Conservation (phyloP, 1,140 invertebrate genomes). For the Tribolium madens region DNA sequence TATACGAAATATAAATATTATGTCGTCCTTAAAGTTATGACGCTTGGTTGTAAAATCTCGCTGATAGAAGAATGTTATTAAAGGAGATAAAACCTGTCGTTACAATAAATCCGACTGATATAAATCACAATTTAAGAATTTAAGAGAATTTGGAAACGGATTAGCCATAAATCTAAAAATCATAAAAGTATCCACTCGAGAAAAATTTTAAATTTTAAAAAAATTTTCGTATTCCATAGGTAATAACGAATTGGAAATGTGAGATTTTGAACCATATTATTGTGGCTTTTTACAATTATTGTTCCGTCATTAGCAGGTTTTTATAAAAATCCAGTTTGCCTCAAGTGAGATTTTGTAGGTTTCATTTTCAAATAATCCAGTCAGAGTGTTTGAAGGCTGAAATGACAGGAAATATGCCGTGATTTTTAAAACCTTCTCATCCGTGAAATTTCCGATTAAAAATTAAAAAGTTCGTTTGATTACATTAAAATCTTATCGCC, state of each 20-base stretch:
- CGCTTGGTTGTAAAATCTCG: neutral
- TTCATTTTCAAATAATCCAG: too few species aligned
- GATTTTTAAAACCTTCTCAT: too few species aligned
- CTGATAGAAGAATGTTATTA: neutral
- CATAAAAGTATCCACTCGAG: neutral
- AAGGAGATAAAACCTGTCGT: neutral
- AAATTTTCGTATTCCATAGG: too few species aligned
- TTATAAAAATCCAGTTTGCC: too few species aligned
- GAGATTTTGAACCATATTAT: neutral
- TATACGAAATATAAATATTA: neutral
- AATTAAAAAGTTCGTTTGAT: neutral
- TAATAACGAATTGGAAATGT: neutral
- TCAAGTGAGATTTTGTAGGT: too few species aligned
- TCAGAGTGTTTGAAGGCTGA: too few species aligned
- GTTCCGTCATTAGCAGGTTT: too few species aligned
- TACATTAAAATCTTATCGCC: neutral
- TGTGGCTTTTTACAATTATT: neutral
- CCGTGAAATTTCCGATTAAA: too few species aligned
- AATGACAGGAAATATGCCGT: too few species aligned
- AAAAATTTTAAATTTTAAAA: neutral
- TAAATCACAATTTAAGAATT: neutral
- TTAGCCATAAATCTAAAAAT: neutral
- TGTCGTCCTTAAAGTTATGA: neutral
- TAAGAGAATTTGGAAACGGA: neutral
- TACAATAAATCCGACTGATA: neutral